A percentile compares a stretch with the other conserved stretches of the same genome.
Evolutionary conservation across 2,797 vertebrate species (phyloP).

Genomic region (Masticophis lateralis): DNA sequence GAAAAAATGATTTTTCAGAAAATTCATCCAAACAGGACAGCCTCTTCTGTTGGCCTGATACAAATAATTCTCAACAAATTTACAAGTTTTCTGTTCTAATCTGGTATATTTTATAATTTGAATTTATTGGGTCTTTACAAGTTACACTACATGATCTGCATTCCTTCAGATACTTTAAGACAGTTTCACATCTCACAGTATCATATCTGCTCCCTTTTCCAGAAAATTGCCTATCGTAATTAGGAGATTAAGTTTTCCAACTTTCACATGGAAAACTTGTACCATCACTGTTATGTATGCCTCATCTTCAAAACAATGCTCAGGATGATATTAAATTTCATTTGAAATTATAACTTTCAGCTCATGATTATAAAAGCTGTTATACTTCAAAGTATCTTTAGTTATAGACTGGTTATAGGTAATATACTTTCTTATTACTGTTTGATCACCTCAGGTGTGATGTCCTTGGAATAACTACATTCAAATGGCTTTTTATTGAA

Average conservation of each 20-base stretch:
- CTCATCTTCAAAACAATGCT: not conserved
- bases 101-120: not conserved
- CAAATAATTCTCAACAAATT: not conserved
- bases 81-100: not conserved
- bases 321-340: not conserved
- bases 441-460: not conserved
- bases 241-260: not conserved
- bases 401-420: not conserved
- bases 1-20: not conserved
- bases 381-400: not conserved
- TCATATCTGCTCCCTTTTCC: not conserved
- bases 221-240: not conserved
- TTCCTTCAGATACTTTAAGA: not conserved
- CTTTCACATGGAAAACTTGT: not conserved
- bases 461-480: not conserved
- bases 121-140: not conserved
- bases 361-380: not conserved
- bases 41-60: not conserved
- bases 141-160: not conserved
- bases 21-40: not conserved
- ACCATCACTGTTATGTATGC: not conserved
- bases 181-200: not conserved
- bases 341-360: not conserved
- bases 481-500: not conserved
- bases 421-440: not conserved